These are phyloP conservation scores for Dissostichus mawsoni DNA, from an alignment of 2,113 vertebrate genomes.

Conservation along the genomic window DNA sequence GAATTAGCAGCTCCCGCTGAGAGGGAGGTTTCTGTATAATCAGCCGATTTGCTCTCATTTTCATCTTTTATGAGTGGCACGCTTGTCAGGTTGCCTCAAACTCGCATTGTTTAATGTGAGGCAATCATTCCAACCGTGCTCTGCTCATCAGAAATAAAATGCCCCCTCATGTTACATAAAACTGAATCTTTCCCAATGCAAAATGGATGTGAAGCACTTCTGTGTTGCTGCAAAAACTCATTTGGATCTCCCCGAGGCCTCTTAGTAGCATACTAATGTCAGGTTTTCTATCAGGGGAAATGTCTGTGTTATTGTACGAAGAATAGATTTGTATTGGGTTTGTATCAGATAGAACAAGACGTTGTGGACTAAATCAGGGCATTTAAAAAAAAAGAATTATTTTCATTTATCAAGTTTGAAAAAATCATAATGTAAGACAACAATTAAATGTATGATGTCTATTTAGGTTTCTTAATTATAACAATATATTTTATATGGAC, in stretches of 20 bases:
- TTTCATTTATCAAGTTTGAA: too few relatives aligned
- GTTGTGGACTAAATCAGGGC: not conserved
- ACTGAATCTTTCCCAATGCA: constrained; percentile 22
- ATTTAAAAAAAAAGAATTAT: not conserved
- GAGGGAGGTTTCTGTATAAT: constrained; percentile 72
- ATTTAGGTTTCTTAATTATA: too few relatives aligned
- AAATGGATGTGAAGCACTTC: constrained; percentile 45
- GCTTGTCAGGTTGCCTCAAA: constrained; percentile 53
- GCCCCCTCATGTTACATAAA: constrained; percentile 54
- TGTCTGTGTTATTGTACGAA: constrained; percentile 3
- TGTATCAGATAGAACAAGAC: not conserved
- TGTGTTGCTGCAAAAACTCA: constrained; percentile 29
- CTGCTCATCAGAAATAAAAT: constrained; percentile 60
- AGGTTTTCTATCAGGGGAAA: constrained; percentile 8
- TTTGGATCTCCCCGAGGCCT: constrained; percentile 20
- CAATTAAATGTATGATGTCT: too few relatives aligned
- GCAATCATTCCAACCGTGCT: constrained; percentile 34
- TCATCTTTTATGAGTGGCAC: constrained; percentile 47
- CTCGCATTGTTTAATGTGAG: constrained; percentile 56
- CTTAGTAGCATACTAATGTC: constrained; percentile 9
- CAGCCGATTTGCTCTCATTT: constrained; percentile 69
- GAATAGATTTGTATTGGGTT: constrained; percentile 1
- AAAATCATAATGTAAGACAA: too few relatives aligned
- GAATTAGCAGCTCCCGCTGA: constrained; percentile 70
- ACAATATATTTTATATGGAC: too few relatives aligned